Evolutionary conservation across 2,797 vertebrate genomes (phyloP).

Genomic region (Microcaecilia unicolor): DNA sequence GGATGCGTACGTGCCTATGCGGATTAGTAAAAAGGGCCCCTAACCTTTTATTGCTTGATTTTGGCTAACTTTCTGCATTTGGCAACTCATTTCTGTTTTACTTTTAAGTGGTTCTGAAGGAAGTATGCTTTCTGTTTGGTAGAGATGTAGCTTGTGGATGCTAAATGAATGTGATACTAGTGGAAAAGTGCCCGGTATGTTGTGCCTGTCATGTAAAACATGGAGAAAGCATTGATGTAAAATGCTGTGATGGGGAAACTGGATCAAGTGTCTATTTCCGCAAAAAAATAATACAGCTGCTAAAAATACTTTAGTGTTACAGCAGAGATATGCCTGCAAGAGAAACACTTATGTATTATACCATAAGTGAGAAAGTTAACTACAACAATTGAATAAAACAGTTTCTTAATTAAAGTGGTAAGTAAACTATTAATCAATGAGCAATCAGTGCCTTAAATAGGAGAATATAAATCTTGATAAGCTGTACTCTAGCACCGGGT

Average conservation of each 20-base stretch:
- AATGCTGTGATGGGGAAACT: no score
- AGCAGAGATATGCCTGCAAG: not conserved
- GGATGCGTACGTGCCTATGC: no score
- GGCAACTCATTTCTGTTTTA: constrained; percentile 15
- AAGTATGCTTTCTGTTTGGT: constrained; percentile 14
- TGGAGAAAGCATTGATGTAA: constrained; percentile 13
- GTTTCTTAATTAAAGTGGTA: constrained; percentile 13
- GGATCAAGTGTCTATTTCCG: constrained; percentile 15
- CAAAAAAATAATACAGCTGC: constrained; percentile 4
- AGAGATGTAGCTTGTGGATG: constrained; percentile 6
- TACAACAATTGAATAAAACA: constrained; percentile 1
- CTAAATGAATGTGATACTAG: constrained; percentile 17
- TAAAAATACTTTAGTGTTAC: constrained; percentile 3
- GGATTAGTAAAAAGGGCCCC: no score
- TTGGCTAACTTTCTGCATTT: constrained; percentile 7
- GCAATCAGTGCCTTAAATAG: not conserved
- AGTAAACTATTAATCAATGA: constrained; percentile 9
- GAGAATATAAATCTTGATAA: constrained; percentile 2
- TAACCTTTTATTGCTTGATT: constrained; percentile 2
- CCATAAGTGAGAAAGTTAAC: not conserved
- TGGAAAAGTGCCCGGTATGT: constrained; percentile 14
- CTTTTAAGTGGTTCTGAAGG: constrained; percentile 11
- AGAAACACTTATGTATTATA: not conserved
- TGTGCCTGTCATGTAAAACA: constrained; percentile 12
- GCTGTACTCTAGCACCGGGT: not conserved